phyloP scores from a whole-genome alignment of 2,797 vertebrate species.

The Tamandua tetradactyla region DNA sequence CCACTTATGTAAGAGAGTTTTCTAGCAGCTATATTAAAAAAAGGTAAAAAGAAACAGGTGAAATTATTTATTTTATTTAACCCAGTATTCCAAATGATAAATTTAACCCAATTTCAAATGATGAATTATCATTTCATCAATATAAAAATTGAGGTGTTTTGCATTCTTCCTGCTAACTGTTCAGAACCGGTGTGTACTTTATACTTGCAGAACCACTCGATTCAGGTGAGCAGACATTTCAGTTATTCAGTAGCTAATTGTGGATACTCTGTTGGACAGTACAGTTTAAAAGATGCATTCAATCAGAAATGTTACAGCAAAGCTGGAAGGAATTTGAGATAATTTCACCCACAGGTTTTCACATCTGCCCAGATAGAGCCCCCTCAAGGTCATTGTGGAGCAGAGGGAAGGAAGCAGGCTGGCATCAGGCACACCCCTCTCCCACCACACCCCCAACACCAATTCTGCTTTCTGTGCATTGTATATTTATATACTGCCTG shows the following conservation, averaged over 20 bases:
- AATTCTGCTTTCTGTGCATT: background rate
- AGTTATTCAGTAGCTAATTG: too few species aligned
- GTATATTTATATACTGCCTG: background rate
- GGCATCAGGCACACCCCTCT: background rate
- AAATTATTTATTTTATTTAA: background rate
- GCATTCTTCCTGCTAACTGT: background rate
- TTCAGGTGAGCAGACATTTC: background rate
- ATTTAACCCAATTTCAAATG: too few species aligned
- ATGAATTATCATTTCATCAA: background rate
- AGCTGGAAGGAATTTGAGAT: background rate
- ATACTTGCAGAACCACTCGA: rapidly evolving
- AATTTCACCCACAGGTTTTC: background rate
- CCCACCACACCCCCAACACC: background rate
- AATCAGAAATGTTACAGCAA: background rate
- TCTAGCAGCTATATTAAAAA: background rate
- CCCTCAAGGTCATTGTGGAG: too few species aligned
- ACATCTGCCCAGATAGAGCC: too few species aligned
- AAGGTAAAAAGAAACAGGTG: background rate
- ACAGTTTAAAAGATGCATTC: background rate
- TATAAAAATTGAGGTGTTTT: background rate
- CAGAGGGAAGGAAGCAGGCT: background rate
- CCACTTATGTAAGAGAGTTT: background rate
- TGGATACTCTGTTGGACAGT: too few species aligned
- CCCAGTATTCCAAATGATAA: too few species aligned
- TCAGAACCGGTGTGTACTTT: background rate